Base-by-base conservation (phyloP, 2,888 invertebrate genomes). In the Drosophila heteroneura region DNA sequence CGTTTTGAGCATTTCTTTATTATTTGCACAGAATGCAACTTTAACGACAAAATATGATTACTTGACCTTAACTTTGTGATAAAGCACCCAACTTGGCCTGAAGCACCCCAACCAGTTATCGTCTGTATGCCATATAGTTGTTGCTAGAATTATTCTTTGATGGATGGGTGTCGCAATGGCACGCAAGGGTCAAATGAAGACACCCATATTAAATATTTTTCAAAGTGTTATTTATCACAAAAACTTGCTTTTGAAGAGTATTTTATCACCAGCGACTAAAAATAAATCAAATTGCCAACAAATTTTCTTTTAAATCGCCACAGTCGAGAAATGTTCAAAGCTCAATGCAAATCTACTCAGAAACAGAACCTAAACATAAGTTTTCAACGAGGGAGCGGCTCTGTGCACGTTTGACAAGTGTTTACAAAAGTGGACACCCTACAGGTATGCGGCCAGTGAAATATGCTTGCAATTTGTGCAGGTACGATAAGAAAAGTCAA, bases 401-500 rank as follows among this genome's bases (percentile, higher is more conserved):
- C 3, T 22, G 63, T 62, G 69, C 66, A 84, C 66, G 74, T 28
- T 16, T 74, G 58, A 68, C 67, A 58, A 41, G 54, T 41, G 53
- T 33, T 14, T 54, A 1, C 0, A 33, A 54, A 33, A 54, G 33
- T 54, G 57, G 28, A 19, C 56, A 56, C 12, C 56, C 56, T 56
- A 37, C 37, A 35, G 37, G 39, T 41, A 39, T 41, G 32, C 12
- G 10, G 28, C 19, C 60, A 14, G 57, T 54, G 68, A 63, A 54
- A 74, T 74, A 72, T 83, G 83, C 73, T 76, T 81, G 83, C 81
- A 81, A 85, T 83, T 85, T 82, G 86, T 85, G 83, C 64, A 80
- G 84, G 70, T 85, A 81, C 82, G 83, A 83, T 85, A 85, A 67
- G 77, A 68, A 81, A 81, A 83, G 85, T 83, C 81, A 81, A 82